phyloP scores from a whole-genome alignment of 2,797 vertebrate genomes.

The Harpagifer antarcticus region DNA sequence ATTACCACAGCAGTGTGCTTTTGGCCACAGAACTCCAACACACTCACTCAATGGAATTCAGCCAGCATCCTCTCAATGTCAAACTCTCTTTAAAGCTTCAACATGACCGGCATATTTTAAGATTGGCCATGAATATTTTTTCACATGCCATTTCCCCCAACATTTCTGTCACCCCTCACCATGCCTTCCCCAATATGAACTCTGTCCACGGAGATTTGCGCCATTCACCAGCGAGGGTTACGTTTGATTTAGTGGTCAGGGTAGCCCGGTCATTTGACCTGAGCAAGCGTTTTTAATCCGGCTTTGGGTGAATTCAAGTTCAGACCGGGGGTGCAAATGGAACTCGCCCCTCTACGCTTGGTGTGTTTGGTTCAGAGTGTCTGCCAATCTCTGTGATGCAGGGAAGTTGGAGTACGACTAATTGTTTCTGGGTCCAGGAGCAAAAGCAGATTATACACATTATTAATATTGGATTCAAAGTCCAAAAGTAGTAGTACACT shows the following conservation, averaged over 20 bases:
- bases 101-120: constrained; percentile 40
- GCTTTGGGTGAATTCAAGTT: constrained; percentile 49
- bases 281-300: constrained; percentile 37
- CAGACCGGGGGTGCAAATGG: constrained; percentile 16
- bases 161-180: background rate
- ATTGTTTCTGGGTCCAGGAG: constrained; percentile 32
- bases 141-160: background rate
- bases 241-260: constrained; percentile 32
- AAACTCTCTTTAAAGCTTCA: constrained; percentile 34
- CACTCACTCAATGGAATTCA: constrained; percentile 38
- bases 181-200: background rate
- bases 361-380: constrained; percentile 8
- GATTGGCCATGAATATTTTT: constrained; percentile 30
- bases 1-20: constrained; percentile 29
- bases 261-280: constrained; percentile 46
- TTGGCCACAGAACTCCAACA: constrained; percentile 35
- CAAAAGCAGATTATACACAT: background rate
- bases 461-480: background rate
- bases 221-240: background rate
- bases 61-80: constrained; percentile 49
- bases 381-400: constrained; percentile 32
- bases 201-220: background rate
- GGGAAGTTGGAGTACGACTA: constrained; percentile 21
- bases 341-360: constrained; percentile 8
- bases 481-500: background rate